Conservation (phyloP, 1,140 invertebrate genomes). For the Musca domestica region DNA sequence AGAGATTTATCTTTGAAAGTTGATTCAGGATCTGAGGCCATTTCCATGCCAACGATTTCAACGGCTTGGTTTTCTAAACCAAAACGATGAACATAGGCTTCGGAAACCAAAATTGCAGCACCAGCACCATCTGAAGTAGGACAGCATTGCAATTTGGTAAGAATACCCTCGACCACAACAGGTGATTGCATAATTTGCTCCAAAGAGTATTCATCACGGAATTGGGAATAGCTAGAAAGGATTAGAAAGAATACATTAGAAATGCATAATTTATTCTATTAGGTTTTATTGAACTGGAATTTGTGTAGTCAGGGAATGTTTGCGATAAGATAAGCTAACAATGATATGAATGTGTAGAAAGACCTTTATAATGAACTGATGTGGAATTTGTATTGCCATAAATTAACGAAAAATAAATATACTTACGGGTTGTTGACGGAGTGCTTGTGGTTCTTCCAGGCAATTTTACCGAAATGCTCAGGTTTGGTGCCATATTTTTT, state of each 20-base stretch:
- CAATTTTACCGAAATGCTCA: slow-evolving; percentile 95
- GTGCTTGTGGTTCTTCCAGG: slow-evolving; percentile 96
- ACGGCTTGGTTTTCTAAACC: slow-evolving; percentile 83
- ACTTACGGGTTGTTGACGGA: slow-evolving; percentile 91
- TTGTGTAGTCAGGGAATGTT: too few species aligned
- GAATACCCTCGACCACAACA: slow-evolving; percentile 80
- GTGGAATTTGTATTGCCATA: neutral
- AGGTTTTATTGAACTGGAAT: neutral
- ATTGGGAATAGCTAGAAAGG: slow-evolving; percentile 76
- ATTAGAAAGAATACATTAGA: slow-evolving; percentile 27
- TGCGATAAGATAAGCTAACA: neutral
- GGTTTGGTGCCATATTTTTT: slow-evolving; percentile 89
- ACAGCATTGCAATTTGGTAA: slow-evolving; percentile 95
- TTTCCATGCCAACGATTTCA: slow-evolving; percentile 94
- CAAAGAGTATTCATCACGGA: slow-evolving; percentile 83
- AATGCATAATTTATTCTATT: neutral
- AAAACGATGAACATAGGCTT: slow-evolving; percentile 83
- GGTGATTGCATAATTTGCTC: slow-evolving; percentile 87
- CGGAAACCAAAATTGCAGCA: slow-evolving; percentile 85
- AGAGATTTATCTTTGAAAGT: slow-evolving; percentile 74
- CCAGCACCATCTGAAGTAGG: slow-evolving; percentile 96
- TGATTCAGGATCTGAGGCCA: slow-evolving; percentile 85
- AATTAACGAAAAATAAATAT: neutral
- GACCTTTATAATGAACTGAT: neutral
- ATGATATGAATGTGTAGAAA: neutral